Base-by-base conservation (phyloP, 92 coral and sea anemone species). In the Epizoanthus stellaris region DNA sequence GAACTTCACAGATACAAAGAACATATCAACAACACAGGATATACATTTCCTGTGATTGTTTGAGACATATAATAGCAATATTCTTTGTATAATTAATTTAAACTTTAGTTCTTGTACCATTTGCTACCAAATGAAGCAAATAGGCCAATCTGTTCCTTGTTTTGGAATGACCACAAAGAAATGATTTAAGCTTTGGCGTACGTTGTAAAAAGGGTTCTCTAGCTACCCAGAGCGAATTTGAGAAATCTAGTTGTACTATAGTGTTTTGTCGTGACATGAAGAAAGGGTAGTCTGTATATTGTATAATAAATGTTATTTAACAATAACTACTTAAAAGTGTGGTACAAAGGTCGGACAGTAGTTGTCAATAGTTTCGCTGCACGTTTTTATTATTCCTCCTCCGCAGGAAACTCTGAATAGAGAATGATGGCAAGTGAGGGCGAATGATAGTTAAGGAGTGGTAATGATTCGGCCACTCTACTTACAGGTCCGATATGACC, bases 1-100 rank as follows among this genome's bases (percentile, higher is more conserved):
- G 83, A 79, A 79, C 83, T 79, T 79, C 19, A 42, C 57, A 63
- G 83, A 79, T 79, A 79, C 83, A 79, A 62, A 62, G 83, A 62
- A 20, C 67, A 67, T 59, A 59, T 57, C 47, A 76, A 42, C 49
- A 61, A 40, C 49, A 77, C 82, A 63, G 60, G 70, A 23, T 8
- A 19, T 6, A 68, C 47, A 23, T 5, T n/a, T 38, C 83, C 67
- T 36, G 52, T 16, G 42, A 20, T 39, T 79, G 72, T 62, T 39
- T 8, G 59, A 63, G 67, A 56, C 60, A 40, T 63, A 77, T 23
- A 38, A 16, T 52, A 19, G 42, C 40, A 42, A 42, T 17, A 58
- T 60, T 42, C 56, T 77, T 77, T 77, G 58, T 77, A 61, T 9
- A 77, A 77, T 39, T 62, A 40, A 23, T 79, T 62, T 63, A 62